Base-by-base conservation (phyloP, 1,140 invertebrate species). In the Nebria ingens region DNA sequence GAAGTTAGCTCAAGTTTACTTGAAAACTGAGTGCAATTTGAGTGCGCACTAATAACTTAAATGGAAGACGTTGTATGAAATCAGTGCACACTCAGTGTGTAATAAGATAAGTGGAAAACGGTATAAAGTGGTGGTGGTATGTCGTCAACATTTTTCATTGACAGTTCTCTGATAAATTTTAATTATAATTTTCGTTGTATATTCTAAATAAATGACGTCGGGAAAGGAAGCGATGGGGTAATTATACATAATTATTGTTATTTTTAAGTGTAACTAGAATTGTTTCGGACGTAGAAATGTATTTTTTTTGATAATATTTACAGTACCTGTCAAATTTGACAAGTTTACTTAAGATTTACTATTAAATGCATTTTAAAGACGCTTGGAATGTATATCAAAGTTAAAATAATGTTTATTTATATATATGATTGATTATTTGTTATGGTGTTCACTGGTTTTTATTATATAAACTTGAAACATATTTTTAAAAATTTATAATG, bases 191-290 rank as follows among this genome's bases (percentile, higher is more conserved):
- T 45, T 45, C 17, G 40, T 45, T 45, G 40, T 57, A 20, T 57
- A 51, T 57, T 55, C 45, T 54, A 54, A 19, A 72, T 76, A 77
- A 76, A 80, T 81, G 79, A 80, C 78, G 69, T 77, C 76, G 68
- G 78, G 78, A 72, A 80, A 79, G 71, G 78, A 80, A 72, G 75
- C 76, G 54, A 80, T 79, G 77, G 78, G 78, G 78, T 81, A 67
- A 73, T 72, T 72, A 61, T 53, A 34, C 54, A 38, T 40, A 49
- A 34, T 34, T 49, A n/a, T n/a, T n/a, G n/a, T n/a, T n/a, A n/a
- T n/a, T n/a, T n/a, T n/a, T n/a, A n/a, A n/a, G n/a, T n/a, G n/a
- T n/a, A n/a, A n/a, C n/a, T n/a, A n/a, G n/a, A n/a, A 21, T 53
- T 57, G 6, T 20, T 12, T n/a, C 12, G 17, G 11, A 51, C 6